Evolutionary conservation across 1,140 invertebrate genomes (phyloP), one percentile per base, ranked within the genome.

Genomic region (Drosophila rhopaloa): DNA sequence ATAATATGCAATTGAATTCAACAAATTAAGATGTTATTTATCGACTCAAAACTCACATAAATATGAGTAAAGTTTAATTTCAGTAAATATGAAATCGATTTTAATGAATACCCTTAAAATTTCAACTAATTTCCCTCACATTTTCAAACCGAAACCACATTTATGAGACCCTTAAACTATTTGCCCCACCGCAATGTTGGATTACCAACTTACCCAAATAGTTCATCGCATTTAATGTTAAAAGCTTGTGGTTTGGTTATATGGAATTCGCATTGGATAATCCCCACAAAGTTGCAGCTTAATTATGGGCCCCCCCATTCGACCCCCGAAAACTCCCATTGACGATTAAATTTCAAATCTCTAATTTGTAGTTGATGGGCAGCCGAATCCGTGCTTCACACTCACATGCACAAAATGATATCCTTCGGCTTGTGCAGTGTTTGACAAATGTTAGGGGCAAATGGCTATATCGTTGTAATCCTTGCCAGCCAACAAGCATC

Each of bases 321-420:
- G 14, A 7, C 16, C 7, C 14, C 14, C 6, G 5, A 8, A 48
- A 19, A 38, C 19, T 51, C 41, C n/a, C 13, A 37, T 72, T 86
- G 83, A 76, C 77, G 83, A 86, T 86, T 82, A 83, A 66, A 79
- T 83, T 86, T 51, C 53, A 46, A 65, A 70, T 73, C 76, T 79
- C 51, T 79, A 83, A 86, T 82, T 88, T 43, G 51, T 58, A 73
- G 78, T 88, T 83, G 79, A 86, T 88, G 57, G 68, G 38, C 38
- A 48, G 53, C 27, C 44, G 24, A 14, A 48, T 62, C 32, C 37
- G 50, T 14, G 56, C 46, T 68, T 68, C 44, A 70, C 67, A 68
- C 67, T 56, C 27, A 48, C n/a, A 56, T 27, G 10, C 16, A 32
- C 51, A 40, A 55, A 41, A 41, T 40, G 9, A 70, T 57, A 57